A percentile compares a stretch with the other conserved stretches of the same genome.
Conservation (phyloP, 2,888 invertebrate species). For the Caradrina kadenii region DNA sequence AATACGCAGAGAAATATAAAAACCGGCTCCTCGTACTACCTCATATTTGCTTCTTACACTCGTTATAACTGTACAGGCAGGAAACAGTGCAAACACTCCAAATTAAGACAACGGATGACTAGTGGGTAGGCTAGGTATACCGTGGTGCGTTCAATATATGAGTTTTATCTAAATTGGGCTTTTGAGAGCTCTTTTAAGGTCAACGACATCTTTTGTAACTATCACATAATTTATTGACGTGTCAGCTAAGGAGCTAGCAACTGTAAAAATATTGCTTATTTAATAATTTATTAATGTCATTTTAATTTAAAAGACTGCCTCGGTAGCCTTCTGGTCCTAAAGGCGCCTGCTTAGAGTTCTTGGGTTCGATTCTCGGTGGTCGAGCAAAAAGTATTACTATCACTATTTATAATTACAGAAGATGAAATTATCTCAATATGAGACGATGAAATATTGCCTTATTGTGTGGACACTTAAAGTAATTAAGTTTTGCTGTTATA, state of each 20-base stretch:
- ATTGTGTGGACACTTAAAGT: constrained; percentile 34
- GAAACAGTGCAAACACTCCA: constrained; percentile 34
- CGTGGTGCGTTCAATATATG: not conserved
- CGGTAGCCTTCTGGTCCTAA: too few species aligned
- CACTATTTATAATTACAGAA: not conserved
- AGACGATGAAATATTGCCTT: constrained; percentile 14
- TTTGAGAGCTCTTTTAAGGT: constrained; percentile 4
- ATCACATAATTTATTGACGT: too few species aligned
- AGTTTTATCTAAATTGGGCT: not conserved
- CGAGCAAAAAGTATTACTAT: too few species aligned
- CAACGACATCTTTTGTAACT: not conserved
- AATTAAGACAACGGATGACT: constrained; percentile 18
- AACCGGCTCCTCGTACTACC: constrained; percentile 10
- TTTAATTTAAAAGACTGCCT: too few species aligned
- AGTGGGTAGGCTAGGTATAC: not conserved
- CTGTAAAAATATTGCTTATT: too few species aligned
- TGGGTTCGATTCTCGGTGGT: too few species aligned
- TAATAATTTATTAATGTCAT: too few species aligned
- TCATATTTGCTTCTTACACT: constrained; percentile 45
- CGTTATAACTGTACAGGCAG: constrained; percentile 51
- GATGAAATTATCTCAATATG: constrained; percentile 17
- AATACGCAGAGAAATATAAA: not conserved
- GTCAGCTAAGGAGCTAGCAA: too few species aligned
- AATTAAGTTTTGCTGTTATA: constrained; percentile 44
- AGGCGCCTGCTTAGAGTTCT: too few species aligned